Percentiles rank a stretch among this genome's conserved stretches.
These are phyloP conservation scores for Xenopus tropicalis DNA, from an alignment of 2,113 vertebrate species.

Conservation along the genomic window DNA sequence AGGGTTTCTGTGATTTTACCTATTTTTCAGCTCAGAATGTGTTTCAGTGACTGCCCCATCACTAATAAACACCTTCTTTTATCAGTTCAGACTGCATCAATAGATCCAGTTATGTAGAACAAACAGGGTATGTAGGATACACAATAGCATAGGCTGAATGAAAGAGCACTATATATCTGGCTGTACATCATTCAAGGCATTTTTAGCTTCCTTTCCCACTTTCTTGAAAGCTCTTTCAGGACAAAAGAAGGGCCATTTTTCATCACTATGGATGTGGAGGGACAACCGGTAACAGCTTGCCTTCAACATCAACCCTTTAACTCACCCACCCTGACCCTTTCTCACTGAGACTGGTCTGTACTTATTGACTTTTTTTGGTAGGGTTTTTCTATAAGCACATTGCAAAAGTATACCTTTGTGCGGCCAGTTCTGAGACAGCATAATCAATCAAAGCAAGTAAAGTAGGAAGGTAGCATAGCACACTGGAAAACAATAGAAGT, in stretches of 20 bases:
- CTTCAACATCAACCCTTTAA: slow-evolving; percentile 4
- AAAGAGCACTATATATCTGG: slow-evolving; percentile 9
- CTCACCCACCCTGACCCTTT: background rate
- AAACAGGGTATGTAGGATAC: slow-evolving; percentile 10
- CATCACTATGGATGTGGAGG: background rate
- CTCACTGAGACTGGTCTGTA: background rate
- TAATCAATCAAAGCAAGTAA: background rate
- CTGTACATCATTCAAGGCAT: slow-evolving; percentile 10
- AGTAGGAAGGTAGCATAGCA: background rate
- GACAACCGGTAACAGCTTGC: background rate
- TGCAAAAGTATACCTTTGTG: background rate
- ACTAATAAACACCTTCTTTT: slow-evolving; percentile 21
- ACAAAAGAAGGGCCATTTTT: slow-evolving; percentile 9
- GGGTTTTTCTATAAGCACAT: background rate
- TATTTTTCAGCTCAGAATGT: background rate
- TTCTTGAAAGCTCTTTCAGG: slow-evolving; percentile 4
- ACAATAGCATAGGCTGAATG: slow-evolving; percentile 4
- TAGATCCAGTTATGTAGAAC: slow-evolving; percentile 23
- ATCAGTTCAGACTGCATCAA: slow-evolving; percentile 21
- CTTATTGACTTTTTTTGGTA: no score
- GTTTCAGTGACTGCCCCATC: background rate
- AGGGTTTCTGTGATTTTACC: background rate
- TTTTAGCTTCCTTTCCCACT: slow-evolving; percentile 1
- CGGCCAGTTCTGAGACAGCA: background rate
- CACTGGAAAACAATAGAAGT: no score